Conservation (phyloP, 2,797 vertebrate species). For the Pogoniulus pusillus region DNA sequence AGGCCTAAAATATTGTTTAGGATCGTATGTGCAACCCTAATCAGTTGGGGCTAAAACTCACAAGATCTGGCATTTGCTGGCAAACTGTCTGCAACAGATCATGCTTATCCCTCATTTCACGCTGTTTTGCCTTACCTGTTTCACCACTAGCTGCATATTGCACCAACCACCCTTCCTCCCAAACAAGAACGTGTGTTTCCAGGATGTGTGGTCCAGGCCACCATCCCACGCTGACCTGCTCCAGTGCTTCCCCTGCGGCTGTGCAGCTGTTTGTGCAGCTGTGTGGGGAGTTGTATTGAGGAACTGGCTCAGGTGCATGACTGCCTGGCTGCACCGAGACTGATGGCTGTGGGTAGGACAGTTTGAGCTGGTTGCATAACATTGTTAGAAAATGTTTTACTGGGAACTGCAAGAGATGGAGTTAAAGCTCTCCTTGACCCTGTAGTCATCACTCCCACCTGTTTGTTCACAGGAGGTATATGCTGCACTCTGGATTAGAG, state of each 20-base stretch:
- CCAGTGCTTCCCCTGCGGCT: neutral
- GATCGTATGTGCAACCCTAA: neutral
- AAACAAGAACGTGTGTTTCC: neutral
- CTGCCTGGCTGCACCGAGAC: neutral
- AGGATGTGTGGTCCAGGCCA: neutral
- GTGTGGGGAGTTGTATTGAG: neutral
- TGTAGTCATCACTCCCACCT: neutral
- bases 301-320: neutral
- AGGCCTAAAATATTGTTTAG: neutral
- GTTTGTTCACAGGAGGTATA: neutral
- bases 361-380: neutral
- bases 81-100: neutral
- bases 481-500: neutral
- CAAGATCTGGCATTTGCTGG: neutral
- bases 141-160: accelerated
- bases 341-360: accelerated
- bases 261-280: neutral
- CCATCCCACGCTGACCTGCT: neutral
- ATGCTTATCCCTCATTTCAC: neutral
- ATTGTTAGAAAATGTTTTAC: accelerated
- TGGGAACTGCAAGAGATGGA: neutral
- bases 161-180: neutral
- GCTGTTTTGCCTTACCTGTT: neutral
- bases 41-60: neutral
- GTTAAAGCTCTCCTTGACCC: neutral